Conservation (phyloP, 1,140 invertebrate species). For the Drosophila triauraria region DNA sequence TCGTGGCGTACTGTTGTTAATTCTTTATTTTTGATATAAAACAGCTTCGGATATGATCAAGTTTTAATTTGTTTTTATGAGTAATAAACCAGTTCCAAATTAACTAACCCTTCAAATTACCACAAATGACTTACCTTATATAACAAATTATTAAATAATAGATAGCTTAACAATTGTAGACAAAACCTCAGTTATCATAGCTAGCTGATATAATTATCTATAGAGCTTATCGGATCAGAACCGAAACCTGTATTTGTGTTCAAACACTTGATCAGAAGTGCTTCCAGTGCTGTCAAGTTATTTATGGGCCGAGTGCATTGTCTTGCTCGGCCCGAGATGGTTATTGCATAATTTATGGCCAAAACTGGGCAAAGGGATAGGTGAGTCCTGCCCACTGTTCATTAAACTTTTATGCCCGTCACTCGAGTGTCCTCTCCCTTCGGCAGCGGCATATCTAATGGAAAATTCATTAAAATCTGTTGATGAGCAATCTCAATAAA, state of each 20-base stretch:
- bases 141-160: not conserved
- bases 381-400: not conserved
- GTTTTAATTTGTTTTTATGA: not conserved
- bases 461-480: slow-evolving; percentile 22
- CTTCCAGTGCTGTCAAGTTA: not conserved
- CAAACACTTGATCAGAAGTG: slow-evolving; percentile 19
- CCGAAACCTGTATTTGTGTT: not conserved
- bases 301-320: slow-evolving; percentile 18
- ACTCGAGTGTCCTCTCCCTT: slow-evolving; percentile 14
- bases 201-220: not conserved
- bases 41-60: not conserved
- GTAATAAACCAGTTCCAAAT: not conserved
- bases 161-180: not conserved
- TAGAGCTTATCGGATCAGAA: slow-evolving; percentile 15
- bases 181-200: not conserved
- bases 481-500: slow-evolving; percentile 5
- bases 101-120: not conserved
- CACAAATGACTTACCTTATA: not conserved
- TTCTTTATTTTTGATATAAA: not conserved
- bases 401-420: slow-evolving; percentile 22
- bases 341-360: slow-evolving; percentile 40
- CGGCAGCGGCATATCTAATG: slow-evolving; percentile 4
- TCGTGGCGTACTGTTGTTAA: too few relatives aligned
- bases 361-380: slow-evolving; percentile 5
- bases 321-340: not conserved